phyloP scores from a whole-genome alignment of 2,888 invertebrate genomes.

The Chesias legatella region DNA sequence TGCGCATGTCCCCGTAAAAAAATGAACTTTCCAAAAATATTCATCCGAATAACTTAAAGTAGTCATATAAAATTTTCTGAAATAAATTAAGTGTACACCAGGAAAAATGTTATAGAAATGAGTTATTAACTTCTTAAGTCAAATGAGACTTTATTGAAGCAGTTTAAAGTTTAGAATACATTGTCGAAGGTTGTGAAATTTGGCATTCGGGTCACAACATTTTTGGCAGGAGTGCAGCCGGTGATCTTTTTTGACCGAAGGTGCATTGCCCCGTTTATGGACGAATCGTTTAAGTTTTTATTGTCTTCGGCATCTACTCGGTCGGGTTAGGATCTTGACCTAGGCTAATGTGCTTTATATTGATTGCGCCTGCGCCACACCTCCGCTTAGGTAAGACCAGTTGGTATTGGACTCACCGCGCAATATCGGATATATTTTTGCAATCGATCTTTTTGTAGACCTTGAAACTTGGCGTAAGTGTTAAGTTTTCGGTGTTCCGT shows the following conservation, averaged over 20 bases:
- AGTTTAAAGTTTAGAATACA: constrained; percentile 22
- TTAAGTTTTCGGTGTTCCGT: no score
- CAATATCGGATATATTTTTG: no score
- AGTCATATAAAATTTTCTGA: not conserved
- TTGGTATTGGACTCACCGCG: no score
- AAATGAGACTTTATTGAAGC: constrained; percentile 1
- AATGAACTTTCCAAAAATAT: no score
- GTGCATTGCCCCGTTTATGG: constrained; percentile 67
- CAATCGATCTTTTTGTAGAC: no score
- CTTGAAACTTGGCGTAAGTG: no score
- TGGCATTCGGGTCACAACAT: constrained; percentile 60
- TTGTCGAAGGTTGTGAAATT: constrained; percentile 33
- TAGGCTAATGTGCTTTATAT: constrained; percentile 70
- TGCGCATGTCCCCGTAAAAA: no score
- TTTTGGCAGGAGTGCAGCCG: constrained; percentile 43
- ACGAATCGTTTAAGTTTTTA: constrained; percentile 49
- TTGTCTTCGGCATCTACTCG: constrained; percentile 59
- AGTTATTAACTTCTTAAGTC: no score
- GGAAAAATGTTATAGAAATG: no score
- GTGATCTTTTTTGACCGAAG: constrained; percentile 60
- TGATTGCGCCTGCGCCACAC: constrained; percentile 36
- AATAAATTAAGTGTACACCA: not conserved
- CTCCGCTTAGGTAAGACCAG: constrained; percentile 21
- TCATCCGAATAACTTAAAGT: no score
- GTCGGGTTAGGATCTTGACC: constrained; percentile 74